Base-by-base conservation (phyloP, 2,888 invertebrate genomes). In the Polietes domitor region DNA sequence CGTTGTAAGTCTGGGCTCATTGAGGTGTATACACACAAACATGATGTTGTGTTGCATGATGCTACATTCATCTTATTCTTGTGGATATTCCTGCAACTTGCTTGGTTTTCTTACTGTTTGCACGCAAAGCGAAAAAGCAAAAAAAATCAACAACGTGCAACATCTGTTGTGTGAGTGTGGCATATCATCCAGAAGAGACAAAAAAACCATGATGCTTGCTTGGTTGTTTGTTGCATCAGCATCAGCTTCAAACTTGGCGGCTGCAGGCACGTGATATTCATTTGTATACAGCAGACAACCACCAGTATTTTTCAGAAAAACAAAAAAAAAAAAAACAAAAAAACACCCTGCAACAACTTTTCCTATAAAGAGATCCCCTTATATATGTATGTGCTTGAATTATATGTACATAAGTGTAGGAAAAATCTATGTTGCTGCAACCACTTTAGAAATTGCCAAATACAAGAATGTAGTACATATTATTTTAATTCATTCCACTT, bases 221-320 rank as follows among this genome's bases (percentile, higher is more conserved):
- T 15, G 68, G 24, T 43, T 68, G 24, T 68, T 68, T 43, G 43
- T 24, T 68, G 68, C 68, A 43, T 41, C 21, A 43, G 24, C 68
- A 68, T 32, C n/a, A 41, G 65, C 17, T 77, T 71, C 75, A 80
- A 84, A 76, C 72, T 81, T 73, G 61, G 43, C 24, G 53, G 58
- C 77, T 6, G 32, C 37, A 43, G 73, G 84, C 84, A 84, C 84
- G 84, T 84, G 84, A 84, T 81, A 79, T 84, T 81, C 81, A 84
- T 84, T 84, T 84, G 81, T 81, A 84, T 73, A 78, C 84, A 81
- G 63, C 21, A 70, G 78, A 76, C 65, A 41, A 55, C 78, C 78
- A 72, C 53, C 77, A 73, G 68, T 17, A 68, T 21, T 68, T 68
- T 24, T 17, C 65, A 7, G 2, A 50, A 4, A 9, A n/a, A 10